A percentile compares a stretch with the other conserved stretches of the same genome.
phyloP scores from a whole-genome alignment of 2,888 invertebrate species.

The Acleris emargana region DNA sequence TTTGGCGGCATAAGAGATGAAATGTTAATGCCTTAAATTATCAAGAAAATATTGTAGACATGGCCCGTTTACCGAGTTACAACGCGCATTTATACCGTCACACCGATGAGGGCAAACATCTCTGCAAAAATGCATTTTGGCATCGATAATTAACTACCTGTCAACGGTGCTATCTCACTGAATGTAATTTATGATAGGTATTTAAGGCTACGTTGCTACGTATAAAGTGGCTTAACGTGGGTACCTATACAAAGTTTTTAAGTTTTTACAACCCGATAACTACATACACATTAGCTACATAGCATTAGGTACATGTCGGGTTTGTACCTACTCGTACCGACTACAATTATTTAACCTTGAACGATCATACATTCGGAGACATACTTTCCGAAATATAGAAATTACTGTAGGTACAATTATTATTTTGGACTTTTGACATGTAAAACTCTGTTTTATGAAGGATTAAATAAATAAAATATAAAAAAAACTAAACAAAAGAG shows the following conservation, averaged over 20 bases:
- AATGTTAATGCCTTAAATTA: constrained; percentile 57
- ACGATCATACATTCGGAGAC: no score
- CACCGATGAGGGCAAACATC: constrained; percentile 51
- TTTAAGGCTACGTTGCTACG: constrained; percentile 1
- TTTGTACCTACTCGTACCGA: no score
- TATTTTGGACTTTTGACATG: no score
- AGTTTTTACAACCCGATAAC: neutral
- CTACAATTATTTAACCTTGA: no score
- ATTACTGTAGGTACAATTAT: no score
- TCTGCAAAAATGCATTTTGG: constrained; percentile 49
- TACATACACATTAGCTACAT: no score
- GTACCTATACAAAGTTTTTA: neutral
- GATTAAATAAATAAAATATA: no score
- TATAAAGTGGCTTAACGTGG: neutral
- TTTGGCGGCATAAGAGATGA: constrained; percentile 47
- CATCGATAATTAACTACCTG: constrained; percentile 50
- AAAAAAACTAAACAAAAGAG: no score
- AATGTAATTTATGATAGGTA: constrained; percentile 28
- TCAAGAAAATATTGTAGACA: constrained; percentile 59
- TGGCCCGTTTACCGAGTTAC: constrained; percentile 47
- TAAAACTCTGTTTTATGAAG: no score
- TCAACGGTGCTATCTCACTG: constrained; percentile 21
- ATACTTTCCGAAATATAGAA: no score
- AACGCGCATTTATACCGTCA: constrained; percentile 56
- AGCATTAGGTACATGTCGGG: no score